A percentile compares a stretch with the other conserved stretches of the same genome.
phyloP scores from a whole-genome alignment of 2,797 vertebrate species.

The Peromyscus melanophrys region DNA sequence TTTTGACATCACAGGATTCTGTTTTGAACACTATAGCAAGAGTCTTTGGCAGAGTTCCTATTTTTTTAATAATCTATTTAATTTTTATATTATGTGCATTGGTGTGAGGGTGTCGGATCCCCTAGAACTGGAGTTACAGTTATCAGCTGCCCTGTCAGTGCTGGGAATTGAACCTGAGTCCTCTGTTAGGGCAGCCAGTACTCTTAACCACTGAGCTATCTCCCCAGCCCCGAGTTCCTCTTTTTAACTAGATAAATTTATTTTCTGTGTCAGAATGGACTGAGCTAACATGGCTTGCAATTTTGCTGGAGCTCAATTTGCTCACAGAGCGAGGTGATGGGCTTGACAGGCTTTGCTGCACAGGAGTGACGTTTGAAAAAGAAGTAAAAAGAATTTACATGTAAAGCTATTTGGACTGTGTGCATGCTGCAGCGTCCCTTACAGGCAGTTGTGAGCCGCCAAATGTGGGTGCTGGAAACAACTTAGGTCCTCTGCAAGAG shows the following conservation, averaged over 20 bases:
- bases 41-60: neutral
- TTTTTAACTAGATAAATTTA: neutral
- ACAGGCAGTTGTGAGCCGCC: neutral
- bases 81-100: neutral
- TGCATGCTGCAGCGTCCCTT: neutral
- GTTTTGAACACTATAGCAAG: neutral
- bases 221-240: neutral
- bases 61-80: neutral
- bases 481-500: neutral
- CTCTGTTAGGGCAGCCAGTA: neutral
- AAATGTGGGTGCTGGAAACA: neutral
- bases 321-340: neutral
- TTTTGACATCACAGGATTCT: neutral
- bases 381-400: neutral
- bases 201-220: neutral
- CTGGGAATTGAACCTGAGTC: neutral
- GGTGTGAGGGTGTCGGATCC: neutral
- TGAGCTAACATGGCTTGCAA: neutral
- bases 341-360: neutral
- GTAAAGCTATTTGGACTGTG: neutral
- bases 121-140: neutral
- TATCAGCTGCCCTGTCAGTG: neutral
- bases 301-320: neutral
- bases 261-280: neutral
- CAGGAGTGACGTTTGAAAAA: neutral